phyloP scores from a whole-genome alignment of 2,888 invertebrate species.

The Chymomyza procnemis region DNA sequence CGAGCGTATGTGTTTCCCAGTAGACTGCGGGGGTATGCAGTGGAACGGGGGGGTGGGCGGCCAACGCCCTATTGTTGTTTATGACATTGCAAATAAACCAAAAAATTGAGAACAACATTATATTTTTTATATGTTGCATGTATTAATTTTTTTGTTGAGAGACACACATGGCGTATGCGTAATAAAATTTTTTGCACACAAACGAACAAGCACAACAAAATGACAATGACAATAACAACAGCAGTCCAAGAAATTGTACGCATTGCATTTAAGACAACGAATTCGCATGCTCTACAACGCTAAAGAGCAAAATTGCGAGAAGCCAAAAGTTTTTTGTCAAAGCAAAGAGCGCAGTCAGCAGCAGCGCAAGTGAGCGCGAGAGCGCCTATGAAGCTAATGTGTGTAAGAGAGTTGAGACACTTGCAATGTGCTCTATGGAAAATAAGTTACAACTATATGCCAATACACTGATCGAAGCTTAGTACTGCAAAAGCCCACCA shows the following conservation, averaged over 20 bases:
- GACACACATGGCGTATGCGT: slow-evolving; percentile 60
- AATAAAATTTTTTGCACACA: slow-evolving; percentile 70
- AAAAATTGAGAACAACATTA: slow-evolving; percentile 57
- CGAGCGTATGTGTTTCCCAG: slow-evolving; percentile 16
- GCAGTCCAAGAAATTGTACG: not conserved
- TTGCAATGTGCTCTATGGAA: no score
- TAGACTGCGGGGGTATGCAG: slow-evolving; percentile 36
- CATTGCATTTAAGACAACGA: not conserved
- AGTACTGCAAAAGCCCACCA: no score
- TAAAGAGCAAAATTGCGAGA: not conserved
- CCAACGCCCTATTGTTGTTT: not conserved
- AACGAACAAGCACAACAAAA: slow-evolving; percentile 38
- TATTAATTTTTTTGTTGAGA: slow-evolving; percentile 43
- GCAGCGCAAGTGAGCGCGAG: no score
- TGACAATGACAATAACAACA: slow-evolving; percentile 23
- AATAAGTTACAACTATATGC: no score
- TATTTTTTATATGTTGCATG: slow-evolving; percentile 68
- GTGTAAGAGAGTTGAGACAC: no score
- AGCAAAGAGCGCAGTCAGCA: no score
- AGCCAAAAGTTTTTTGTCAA: no score
- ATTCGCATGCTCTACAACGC: not conserved
- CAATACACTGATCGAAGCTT: no score
- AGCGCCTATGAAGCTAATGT: no score
- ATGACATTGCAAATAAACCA: not conserved
- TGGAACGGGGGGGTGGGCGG: not conserved